A percentile compares a stretch with the other conserved stretches of the same genome.
These are phyloP conservation scores for Nemoura dubitans DNA, from an alignment of 2,888 invertebrate species.

Conservation along the genomic window DNA sequence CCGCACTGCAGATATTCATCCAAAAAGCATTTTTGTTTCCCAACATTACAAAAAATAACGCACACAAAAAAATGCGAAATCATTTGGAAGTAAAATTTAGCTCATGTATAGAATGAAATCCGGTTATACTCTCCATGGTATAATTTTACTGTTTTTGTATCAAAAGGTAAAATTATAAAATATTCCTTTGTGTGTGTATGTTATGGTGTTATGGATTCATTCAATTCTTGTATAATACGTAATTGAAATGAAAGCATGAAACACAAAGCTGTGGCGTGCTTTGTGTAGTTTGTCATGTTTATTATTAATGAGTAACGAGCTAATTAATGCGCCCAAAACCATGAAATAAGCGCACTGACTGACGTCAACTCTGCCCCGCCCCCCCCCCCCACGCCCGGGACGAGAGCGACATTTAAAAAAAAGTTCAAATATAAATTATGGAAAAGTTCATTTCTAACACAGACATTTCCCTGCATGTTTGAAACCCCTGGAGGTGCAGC, in stretches of 20 bases:
- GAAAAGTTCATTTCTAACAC: neutral
- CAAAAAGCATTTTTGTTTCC: neutral
- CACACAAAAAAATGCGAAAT: neutral
- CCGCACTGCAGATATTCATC: constrained; percentile 12
- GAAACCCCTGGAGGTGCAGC: neutral
- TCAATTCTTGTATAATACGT: constrained; percentile 32
- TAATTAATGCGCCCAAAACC: constrained; percentile 27
- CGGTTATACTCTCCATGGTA: neutral
- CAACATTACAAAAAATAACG: neutral
- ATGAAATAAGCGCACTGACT: constrained; percentile 13
- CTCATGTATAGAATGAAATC: neutral
- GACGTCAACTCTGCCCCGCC: neutral
- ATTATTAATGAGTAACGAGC: constrained; percentile 14
- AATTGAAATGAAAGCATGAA: constrained; percentile 33
- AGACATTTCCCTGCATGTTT: neutral
- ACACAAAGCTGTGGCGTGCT: neutral
- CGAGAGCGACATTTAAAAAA: neutral
- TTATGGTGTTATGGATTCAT: constrained; percentile 17
- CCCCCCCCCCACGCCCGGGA: no score
- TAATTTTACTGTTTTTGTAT: constrained; percentile 8
- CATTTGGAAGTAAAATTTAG: constrained; percentile 12
- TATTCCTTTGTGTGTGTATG: constrained; percentile 23
- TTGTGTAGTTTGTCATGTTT: constrained; percentile 27
- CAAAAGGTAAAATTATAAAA: neutral
- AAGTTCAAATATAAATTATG: neutral